Evolutionary conservation across 1,140 invertebrate genomes (phyloP), one percentile per base, ranked within the genome.

Genomic region (Cyclargus thomasi): DNA sequence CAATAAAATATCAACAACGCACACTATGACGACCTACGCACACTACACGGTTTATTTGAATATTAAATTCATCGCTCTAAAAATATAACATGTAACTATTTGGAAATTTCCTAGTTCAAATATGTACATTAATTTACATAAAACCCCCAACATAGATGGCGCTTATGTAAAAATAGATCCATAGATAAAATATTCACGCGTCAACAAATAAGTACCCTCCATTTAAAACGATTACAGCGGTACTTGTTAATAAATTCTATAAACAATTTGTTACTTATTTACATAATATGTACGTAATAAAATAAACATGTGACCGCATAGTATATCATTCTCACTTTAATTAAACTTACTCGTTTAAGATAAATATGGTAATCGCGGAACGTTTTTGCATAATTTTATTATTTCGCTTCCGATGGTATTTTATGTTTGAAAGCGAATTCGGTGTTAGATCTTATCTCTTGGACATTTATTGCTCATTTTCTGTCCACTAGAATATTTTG

Each of bases 401-500:
- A 11, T 47, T 16, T 16, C 10, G 39, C 39, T 47, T 47, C 14
- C 39, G 39, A 47, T 47, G 39, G 6, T 11, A 8, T 47, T 47
- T 47, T 47, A 47, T 47, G 39, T 47, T 62, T 62, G 2, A 23
- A 17, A 29, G 62, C 29, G 22, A 22, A 23, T 29, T 62, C 2
- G 20, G 59, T n/a, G 29, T 69, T 69, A 36, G 14, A 47, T 47
- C 7, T 47, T 16, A 14, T 47, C 14, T 47, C n/a, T 39, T 47
- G 14, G 10, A 47, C 14, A 29, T 47, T 47, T 47, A 47, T 47
- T 47, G 11, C 39, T 39, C 7, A 20, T 64, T 64, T 62, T 21
- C 47, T 68, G 18, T 66, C 35, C 57, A 62, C 53, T 62, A 39
- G 22, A 17, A 57, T 66, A 5, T 55, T 59, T 47, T 21, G 39